phyloP scores from a whole-genome alignment of 2,888 invertebrate species.

The Gastrophysa polygoni region DNA sequence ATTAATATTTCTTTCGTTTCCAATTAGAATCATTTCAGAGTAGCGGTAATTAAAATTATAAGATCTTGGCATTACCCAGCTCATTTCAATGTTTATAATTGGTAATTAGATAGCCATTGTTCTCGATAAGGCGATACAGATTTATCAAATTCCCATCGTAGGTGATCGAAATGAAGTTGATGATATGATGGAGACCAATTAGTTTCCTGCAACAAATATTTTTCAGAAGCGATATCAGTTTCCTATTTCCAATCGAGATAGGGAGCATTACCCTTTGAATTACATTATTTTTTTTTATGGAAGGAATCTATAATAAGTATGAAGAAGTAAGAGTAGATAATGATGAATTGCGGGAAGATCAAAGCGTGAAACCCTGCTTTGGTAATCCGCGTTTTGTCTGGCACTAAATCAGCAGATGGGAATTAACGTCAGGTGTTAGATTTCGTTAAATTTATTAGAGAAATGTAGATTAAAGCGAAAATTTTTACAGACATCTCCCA shows the following conservation, averaged over 20 bases:
- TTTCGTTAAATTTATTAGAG: constrained; percentile 36
- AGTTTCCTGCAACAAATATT: too few relatives aligned
- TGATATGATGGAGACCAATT: too few relatives aligned
- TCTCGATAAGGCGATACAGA: too few relatives aligned
- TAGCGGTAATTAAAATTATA: constrained; percentile 23
- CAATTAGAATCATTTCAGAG: constrained; percentile 28
- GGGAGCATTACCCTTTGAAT: too few relatives aligned
- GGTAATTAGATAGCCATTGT: constrained; percentile 34
- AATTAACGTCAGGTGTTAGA: constrained; percentile 29
- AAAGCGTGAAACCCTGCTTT: constrained; percentile 9
- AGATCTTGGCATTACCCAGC: constrained; percentile 28
- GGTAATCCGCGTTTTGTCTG: constrained; percentile 23
- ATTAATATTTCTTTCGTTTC: constrained; percentile 33
- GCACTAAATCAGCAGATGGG: constrained; percentile 33
- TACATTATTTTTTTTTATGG: not conserved
- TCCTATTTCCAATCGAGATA: too few relatives aligned
- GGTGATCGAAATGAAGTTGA: too few relatives aligned
- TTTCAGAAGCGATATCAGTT: too few relatives aligned
- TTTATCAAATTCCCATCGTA: too few relatives aligned
- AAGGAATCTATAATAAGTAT: not conserved
- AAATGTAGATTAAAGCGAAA: constrained; percentile 36
- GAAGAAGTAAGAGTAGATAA: not conserved
- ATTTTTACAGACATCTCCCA: constrained; percentile 49
- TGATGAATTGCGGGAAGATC: not conserved
- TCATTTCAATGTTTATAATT: constrained; percentile 29